Evolutionary conservation across 2,113 vertebrate species (phyloP).

Genomic region (Clarias magur): DNA sequence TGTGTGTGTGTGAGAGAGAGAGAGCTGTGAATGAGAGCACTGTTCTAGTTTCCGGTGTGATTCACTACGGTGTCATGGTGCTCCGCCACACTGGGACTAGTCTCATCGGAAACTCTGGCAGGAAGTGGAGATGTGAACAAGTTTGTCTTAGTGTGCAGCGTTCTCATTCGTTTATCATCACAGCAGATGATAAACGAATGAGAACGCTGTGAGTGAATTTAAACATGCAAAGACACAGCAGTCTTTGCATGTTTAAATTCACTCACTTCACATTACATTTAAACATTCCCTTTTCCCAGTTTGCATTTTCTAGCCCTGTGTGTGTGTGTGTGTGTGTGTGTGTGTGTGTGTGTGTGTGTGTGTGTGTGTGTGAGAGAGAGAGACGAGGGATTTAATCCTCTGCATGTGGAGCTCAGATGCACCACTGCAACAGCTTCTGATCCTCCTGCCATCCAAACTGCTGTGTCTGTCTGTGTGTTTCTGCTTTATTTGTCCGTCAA

Average conservation of each 20-base stretch:
- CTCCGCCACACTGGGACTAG: neutral
- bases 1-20: neutral
- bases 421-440: neutral
- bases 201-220: no score
- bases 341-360: neutral
- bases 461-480: no score
- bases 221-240: no score
- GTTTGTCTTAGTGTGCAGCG: neutral
- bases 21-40: neutral
- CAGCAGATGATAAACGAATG: no score
- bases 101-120: neutral
- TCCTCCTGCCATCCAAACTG: neutral
- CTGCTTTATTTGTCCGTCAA: no score
- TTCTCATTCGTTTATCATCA: neutral
- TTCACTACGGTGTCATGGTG: neutral
- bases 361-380: no score
- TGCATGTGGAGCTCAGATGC: neutral
- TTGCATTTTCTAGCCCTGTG: neutral
- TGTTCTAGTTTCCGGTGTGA: conserved; percentile 21
- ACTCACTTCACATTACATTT: neutral
- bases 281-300: neutral
- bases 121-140: neutral
- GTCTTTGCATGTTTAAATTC: neutral
- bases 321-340: no score
- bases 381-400: neutral